Evolutionary conservation across 2,888 invertebrate species (phyloP), one percentile per base, ranked within the genome.

Genomic region (Leptothorax acervorum): DNA sequence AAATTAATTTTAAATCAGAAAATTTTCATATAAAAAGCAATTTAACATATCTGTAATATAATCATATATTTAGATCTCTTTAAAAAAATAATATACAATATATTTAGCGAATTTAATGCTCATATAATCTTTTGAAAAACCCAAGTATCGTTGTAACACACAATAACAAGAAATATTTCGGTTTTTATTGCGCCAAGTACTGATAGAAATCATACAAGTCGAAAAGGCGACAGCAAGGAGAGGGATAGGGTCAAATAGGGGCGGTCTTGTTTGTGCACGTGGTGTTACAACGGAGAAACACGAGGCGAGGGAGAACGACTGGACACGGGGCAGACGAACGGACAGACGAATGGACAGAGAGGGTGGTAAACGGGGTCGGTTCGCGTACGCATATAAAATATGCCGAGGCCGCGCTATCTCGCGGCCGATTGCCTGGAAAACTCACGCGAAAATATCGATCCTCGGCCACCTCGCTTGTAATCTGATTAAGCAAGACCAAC

Each of bases 391-490:
- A 89, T 92, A 93, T 93, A 93, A 93, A 92, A 93, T 93, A 92
- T 92, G 92, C 92, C 91, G 90, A 88, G 90, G 90, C 78, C 86
- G 90, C 91, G 92, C 90, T 93, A 93, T 93, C 93, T 93, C 91
- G 92, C 91, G 91, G 91, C 92, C 93, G 92, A 93, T 93, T 93
- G 93, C 92, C 90, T 91, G 92, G 92, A 93, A 93, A 93, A 93
- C 93, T 93, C 93, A 92, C 92, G 93, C 92, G 93, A 93, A 93
- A 93, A 93, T 93, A 93, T 93, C 92, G 93, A 93, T 93, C 90
- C 89, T 84, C 82, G 83, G 78, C 85, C 83, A 84, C 87, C 86
- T 88, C 85, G 88, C 86, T 85, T 86, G 88, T 92, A 92, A 92
- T 92, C 92, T 90, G 92, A 92, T 92, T 92, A 92, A 91, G 91